phyloP scores from a whole-genome alignment of 2,113 vertebrate genomes.

The Oceanites oceanicus region DNA sequence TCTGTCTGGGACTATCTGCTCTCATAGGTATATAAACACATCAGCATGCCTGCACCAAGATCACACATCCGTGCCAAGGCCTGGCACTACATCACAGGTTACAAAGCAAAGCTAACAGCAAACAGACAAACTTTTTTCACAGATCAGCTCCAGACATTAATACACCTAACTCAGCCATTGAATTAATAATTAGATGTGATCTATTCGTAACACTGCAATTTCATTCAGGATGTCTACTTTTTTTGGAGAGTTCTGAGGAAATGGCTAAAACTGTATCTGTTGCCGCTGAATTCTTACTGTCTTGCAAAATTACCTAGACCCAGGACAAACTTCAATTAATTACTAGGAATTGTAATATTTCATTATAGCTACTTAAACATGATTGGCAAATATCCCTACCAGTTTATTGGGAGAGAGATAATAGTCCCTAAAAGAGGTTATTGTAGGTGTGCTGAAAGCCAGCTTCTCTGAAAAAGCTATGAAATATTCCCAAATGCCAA shows the following conservation, averaged over 20 bases:
- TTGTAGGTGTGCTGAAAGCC: neutral
- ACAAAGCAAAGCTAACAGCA: constrained; percentile 32
- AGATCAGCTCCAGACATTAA: neutral
- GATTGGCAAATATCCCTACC: neutral
- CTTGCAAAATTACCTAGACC: neutral
- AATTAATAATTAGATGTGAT: neutral
- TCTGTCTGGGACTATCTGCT: constrained; percentile 4
- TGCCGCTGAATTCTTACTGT: neutral
- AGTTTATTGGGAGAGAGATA: neutral
- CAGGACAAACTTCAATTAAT: neutral
- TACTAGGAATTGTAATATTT: neutral
- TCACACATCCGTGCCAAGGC: neutral
- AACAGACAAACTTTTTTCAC: neutral
- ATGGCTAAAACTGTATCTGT: neutral
- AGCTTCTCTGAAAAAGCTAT: neutral
- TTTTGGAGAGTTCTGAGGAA: neutral
- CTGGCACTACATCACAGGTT: constrained; percentile 34
- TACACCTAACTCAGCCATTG: neutral
- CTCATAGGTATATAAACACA: constrained; percentile 36
- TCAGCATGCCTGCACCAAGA: neutral
- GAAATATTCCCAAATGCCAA: neutral
- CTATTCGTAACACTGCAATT: neutral
- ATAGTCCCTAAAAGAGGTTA: neutral
- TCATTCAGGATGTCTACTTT: neutral
- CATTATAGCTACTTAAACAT: neutral